Evolutionary conservation across 2,888 invertebrate species (phyloP).

Genomic region (Drosophila colorata): DNA sequence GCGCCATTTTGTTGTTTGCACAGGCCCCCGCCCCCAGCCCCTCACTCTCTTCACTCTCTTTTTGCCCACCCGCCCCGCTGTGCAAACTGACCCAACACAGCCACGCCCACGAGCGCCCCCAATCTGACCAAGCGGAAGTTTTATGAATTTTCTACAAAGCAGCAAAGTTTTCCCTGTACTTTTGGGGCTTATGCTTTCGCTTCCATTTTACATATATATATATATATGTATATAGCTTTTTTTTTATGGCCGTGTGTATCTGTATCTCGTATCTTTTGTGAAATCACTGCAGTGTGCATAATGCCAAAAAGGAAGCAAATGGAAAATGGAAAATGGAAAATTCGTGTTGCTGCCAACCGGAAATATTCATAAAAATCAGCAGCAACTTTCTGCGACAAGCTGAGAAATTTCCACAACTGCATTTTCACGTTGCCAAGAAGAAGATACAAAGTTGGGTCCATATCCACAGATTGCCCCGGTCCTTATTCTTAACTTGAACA

Average conservation of each 20-base stretch:
- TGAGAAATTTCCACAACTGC: constrained; percentile 23
- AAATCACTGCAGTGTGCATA: constrained; percentile 80
- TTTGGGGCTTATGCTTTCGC: constrained; percentile 35
- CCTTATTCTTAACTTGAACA: constrained; percentile 20
- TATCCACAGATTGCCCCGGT: constrained; percentile 31
- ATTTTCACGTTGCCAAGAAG: constrained; percentile 4
- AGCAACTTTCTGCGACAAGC: constrained; percentile 40
- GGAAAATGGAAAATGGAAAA: constrained; percentile 43
- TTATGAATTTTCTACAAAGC: constrained; percentile 80
- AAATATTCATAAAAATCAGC: constrained; percentile 64
- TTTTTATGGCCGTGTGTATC: constrained; percentile 7
- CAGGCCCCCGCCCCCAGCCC: constrained; percentile 12
- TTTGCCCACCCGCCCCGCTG: not conserved
- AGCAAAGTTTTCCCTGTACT: constrained; percentile 67
- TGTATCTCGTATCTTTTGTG: constrained; percentile 66
- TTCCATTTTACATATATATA: constrained; percentile 15
- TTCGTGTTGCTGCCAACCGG: constrained; percentile 21
- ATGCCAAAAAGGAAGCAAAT: constrained; percentile 50
- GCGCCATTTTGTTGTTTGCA: constrained; percentile 80
- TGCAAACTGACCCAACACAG: constrained; percentile 48
- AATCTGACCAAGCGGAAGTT: constrained; percentile 76
- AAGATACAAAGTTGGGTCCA: not conserved
- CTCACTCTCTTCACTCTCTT: too few relatives aligned
- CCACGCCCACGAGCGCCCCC: constrained; percentile 57
- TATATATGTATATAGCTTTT: not conserved